Conservation (phyloP, 1,140 invertebrate species). For the Bombus affinis region DNA sequence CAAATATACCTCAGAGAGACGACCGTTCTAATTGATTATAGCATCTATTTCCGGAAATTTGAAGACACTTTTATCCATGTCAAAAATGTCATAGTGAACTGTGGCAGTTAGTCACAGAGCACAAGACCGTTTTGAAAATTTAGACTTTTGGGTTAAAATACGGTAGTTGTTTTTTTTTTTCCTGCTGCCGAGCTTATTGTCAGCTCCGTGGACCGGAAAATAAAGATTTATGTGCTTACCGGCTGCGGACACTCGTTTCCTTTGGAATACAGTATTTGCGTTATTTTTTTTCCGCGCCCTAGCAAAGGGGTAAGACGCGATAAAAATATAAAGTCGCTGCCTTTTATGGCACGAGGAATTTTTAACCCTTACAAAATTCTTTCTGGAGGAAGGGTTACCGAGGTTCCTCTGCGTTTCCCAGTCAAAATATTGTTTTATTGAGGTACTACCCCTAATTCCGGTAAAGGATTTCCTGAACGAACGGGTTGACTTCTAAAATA, state of each 20-base stretch:
- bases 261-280: conserved; percentile 55
- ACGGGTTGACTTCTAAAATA: conserved; percentile 69
- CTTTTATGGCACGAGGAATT: conserved; percentile 53
- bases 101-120: conserved; percentile 21
- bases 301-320: conserved; percentile 59
- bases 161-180: conserved; percentile 61
- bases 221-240: conserved; percentile 71
- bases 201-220: conserved; percentile 48
- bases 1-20: neutral
- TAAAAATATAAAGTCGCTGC: conserved; percentile 75
- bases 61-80: too few relatives aligned
- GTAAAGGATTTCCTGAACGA: conserved; percentile 66
- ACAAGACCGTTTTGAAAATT: conserved; percentile 23
- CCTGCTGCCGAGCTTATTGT: conserved; percentile 19
- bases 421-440: conserved; percentile 80
- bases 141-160: conserved; percentile 65
- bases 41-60: neutral
- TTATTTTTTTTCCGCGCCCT: conserved; percentile 16
- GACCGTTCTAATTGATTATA: conserved; percentile 12
- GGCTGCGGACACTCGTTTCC: conserved; percentile 59
- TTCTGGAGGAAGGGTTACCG: conserved; percentile 59
- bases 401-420: conserved; percentile 3
- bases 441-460: conserved; percentile 61
- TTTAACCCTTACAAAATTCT: conserved; percentile 72
- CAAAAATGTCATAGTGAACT: too few relatives aligned